Conservation (phyloP, 1,140 invertebrate genomes). For the Musca domestica region DNA sequence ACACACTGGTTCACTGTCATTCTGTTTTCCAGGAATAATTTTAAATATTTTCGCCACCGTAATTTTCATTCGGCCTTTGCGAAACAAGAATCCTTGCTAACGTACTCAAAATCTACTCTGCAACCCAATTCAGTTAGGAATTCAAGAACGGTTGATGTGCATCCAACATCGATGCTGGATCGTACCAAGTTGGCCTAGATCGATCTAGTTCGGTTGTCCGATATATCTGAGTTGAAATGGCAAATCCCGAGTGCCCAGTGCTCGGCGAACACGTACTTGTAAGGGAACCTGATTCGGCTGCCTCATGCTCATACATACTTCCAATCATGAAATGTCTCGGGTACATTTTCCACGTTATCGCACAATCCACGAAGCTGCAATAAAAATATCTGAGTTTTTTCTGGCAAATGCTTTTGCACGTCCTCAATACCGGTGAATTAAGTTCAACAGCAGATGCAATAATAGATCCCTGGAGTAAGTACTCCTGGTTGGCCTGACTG, state of each 20-base stretch:
- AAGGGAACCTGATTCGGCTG: conserved; percentile 61
- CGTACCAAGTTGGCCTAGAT: conserved; percentile 80
- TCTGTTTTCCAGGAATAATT: conserved; percentile 69
- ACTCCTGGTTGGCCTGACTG: conserved; percentile 82
- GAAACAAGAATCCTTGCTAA: conserved; percentile 89
- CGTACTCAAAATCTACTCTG: conserved; percentile 89
- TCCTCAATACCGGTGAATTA: conserved; percentile 71
- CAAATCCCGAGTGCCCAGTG: conserved; percentile 68
- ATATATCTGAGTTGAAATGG: conserved; percentile 87
- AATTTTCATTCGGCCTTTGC: conserved; percentile 95
- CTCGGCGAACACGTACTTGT: conserved; percentile 72
- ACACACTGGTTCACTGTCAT: conserved; percentile 79
- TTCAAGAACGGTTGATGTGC: conserved; percentile 83
- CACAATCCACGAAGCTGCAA: conserved; percentile 77
- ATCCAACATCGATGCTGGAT: conserved; percentile 88
- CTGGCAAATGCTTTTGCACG: background rate
- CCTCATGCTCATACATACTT: conserved; percentile 78
- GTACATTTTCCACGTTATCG: conserved; percentile 88
- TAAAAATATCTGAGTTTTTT: background rate
- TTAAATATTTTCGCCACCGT: conserved; percentile 94
- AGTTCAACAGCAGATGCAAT: conserved; percentile 86
- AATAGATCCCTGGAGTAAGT: conserved; percentile 87
- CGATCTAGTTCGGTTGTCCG: conserved; percentile 90
- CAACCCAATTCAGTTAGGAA: conserved; percentile 91
- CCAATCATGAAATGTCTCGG: conserved; percentile 89